A percentile compares a stretch with the other conserved stretches of the same genome.
phyloP scores from a whole-genome alignment of 2,113 vertebrate genomes.

The Mellivora capensis region DNA sequence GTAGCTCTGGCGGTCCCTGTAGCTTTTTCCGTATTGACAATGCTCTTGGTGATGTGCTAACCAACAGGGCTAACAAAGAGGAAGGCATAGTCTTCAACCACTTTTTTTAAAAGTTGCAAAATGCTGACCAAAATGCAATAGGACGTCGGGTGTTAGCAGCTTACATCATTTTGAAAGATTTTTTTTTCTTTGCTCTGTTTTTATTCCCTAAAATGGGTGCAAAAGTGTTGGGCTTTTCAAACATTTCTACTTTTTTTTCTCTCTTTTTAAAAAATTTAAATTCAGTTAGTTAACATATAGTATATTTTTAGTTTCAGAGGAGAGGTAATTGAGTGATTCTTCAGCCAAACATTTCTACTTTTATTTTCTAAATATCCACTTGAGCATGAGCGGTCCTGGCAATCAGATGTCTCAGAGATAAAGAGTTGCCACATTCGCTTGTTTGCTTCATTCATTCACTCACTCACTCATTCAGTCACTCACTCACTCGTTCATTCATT shows the following conservation, averaged over 20 bases:
- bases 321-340: not conserved
- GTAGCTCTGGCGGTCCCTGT: not conserved
- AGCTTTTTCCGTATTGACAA: accelerated
- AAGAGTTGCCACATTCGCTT: accelerated
- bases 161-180: conserved; percentile 34
- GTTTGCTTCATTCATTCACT: not conserved
- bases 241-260: not conserved
- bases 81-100: not conserved
- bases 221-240: not conserved
- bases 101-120: conserved; percentile 48
- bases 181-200: not conserved
- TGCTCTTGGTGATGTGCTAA: accelerated
- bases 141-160: not conserved
- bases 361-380: not conserved
- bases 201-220: not conserved
- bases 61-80: not conserved
- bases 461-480: not conserved
- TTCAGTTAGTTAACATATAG: not conserved
- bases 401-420: not conserved
- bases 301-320: not conserved
- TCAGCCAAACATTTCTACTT: not conserved
- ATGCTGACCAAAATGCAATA: not conserved
- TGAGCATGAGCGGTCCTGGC: not conserved
- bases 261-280: not conserved
- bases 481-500: not conserved